Evolutionary conservation across 2,113 vertebrate species (phyloP), one percentile per base, ranked within the genome.

Genomic region (Brachirus orientalis): DNA sequence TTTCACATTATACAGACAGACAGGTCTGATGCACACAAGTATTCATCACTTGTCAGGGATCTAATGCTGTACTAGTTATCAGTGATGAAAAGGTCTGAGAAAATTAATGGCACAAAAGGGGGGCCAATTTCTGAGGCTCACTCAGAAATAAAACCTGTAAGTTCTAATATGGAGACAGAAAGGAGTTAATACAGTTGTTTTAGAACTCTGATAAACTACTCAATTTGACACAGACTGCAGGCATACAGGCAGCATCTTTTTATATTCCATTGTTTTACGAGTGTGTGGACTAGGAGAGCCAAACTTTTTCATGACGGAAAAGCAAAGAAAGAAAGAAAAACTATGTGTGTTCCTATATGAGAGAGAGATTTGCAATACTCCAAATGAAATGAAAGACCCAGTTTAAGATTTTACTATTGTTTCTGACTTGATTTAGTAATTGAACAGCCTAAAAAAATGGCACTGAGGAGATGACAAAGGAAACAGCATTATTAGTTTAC

Each of bases 251-350:
- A 55, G n/a, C 13, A 52, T 16, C n/a, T 58, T 77, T 76, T 74
- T 67, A 71, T 77, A 59, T 69, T 71, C 35, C 48, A 67, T 79
- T 77, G 73, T 79, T 77, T 85, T 83, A 81, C n/a, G 46, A 73
- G 69, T 16, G 47, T 70, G 38, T 33, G 59, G 72, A 50, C 43
- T 1, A 62, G 10, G 11, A 55, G 48, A 64, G 63, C 56, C 63
- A 61, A 77, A 74, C 51, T 75, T 22, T 69, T 74, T 46, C 12
- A 55, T 36, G 33, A 63, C 36, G 37, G 22, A 44, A 54, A 58
- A 11, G 60, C 19, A 59, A 28, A 59, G 50, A n/a, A 69, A 44
- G 55, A 52, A 55, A 73, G 45, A 65, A 65, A 12, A 60, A 75
- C 13, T 17, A 28, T 67, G 40, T 4, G 44, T 35, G 22, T 36